Evolutionary conservation across 2,797 vertebrate species (phyloP).

Genomic region (Acropternis orthonyx): DNA sequence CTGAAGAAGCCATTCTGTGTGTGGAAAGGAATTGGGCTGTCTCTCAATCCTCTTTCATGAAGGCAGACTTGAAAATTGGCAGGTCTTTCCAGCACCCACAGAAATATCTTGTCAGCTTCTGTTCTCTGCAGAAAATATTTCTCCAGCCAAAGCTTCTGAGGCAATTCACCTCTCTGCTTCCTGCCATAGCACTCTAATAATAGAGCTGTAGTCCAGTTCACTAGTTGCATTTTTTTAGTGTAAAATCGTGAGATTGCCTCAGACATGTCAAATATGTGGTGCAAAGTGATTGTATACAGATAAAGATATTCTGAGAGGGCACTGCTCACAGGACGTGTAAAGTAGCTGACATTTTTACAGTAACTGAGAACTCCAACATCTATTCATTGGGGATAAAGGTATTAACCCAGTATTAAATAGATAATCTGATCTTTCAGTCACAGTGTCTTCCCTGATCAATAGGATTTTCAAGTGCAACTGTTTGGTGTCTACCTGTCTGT

Average conservation of each 20-base stretch:
- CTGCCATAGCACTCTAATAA: not conserved
- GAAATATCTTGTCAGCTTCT: not conserved
- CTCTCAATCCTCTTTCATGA: not conserved
- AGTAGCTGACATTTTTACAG: not conserved
- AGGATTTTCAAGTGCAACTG: not conserved
- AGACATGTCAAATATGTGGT: not conserved
- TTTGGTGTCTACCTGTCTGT: not conserved
- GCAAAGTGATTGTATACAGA: not conserved
- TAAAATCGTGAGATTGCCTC: not conserved
- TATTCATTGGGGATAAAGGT: not conserved
- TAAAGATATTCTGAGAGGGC: not conserved
- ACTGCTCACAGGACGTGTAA: not conserved
- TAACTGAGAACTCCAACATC: not conserved
- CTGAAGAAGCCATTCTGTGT: not conserved
- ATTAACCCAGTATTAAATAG: not conserved
- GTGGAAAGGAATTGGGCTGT: not conserved
- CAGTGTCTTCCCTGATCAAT: not conserved
- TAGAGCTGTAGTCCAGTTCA: not conserved
- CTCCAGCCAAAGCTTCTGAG: not conserved
- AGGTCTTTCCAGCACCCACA: not conserved
- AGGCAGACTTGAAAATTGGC: not conserved
- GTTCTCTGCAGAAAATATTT: not conserved
- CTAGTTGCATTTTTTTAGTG: not conserved
- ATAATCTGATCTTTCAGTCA: conserved; percentile 10
- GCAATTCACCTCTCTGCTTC: not conserved